phyloP scores from a whole-genome alignment of 2,113 vertebrate species.

The Axis porcinus region DNA sequence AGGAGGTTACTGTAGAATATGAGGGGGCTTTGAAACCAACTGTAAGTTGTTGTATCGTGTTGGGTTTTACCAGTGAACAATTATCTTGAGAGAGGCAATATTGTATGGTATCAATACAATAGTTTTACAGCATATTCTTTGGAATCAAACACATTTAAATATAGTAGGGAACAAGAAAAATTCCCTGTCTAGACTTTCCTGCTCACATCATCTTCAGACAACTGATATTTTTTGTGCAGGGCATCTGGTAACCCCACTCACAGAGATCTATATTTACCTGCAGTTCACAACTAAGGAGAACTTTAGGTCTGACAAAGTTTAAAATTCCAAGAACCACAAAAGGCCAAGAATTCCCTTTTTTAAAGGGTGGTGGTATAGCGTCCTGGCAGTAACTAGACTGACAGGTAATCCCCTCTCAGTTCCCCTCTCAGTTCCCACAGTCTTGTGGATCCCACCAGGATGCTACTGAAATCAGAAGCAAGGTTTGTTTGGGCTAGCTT shows the following conservation, averaged over 20 bases:
- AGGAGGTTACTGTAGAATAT: background rate
- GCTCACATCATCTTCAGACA: background rate
- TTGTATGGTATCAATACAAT: background rate
- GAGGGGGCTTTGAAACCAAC: background rate
- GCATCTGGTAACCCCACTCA: background rate
- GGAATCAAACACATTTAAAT: background rate
- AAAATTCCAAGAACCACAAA: background rate
- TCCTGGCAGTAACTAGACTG: background rate
- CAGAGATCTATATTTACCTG: background rate
- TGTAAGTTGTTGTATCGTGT: background rate
- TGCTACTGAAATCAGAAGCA: background rate
- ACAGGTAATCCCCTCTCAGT: background rate
- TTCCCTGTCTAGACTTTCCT: background rate
- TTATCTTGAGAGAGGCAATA: background rate
- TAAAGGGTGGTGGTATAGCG: background rate
- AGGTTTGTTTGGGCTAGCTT: background rate
- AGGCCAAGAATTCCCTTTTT: background rate
- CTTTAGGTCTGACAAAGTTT: slow-evolving; percentile 11
- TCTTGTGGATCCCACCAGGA: background rate
- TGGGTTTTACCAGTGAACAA: background rate
- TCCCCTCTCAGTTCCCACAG: background rate
- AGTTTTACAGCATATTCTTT: background rate
- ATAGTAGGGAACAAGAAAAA: background rate
- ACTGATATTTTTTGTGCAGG: background rate
- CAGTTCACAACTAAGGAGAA: background rate